Conservation (phyloP, 2,113 vertebrate species). For the Zosterops pallidus region DNA sequence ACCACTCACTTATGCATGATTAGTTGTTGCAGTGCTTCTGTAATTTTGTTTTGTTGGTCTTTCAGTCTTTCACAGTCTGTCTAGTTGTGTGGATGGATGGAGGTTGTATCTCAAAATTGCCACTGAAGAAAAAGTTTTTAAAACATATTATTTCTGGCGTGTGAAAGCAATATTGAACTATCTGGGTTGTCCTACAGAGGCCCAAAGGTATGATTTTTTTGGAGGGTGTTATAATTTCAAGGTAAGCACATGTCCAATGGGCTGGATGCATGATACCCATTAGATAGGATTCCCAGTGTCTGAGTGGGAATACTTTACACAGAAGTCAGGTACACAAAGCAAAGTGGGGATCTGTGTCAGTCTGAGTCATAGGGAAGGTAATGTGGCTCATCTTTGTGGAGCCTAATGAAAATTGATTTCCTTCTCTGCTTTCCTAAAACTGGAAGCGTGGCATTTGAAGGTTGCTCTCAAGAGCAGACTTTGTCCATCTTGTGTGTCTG, state of each 20-base stretch:
- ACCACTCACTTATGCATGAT: conserved; percentile 13
- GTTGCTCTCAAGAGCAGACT: conserved; percentile 27
- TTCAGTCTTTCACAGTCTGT: conserved; percentile 59
- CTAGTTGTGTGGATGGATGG: conserved; percentile 42
- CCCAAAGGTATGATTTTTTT: not conserved
- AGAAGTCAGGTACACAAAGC: not conserved
- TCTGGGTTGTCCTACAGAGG: not conserved
- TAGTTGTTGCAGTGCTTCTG: conserved; percentile 45
- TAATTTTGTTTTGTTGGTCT: conserved; percentile 63
- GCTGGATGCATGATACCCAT: not conserved
- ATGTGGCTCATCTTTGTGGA: conserved; percentile 9
- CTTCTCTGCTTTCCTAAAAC: not conserved
- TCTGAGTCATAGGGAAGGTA: not conserved
- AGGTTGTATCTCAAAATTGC: conserved; percentile 50
- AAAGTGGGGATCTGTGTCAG: not conserved
- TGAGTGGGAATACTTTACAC: not conserved
- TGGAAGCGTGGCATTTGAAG: conserved; percentile 32
- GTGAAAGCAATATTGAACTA: conserved; percentile 29
- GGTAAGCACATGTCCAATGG: not conserved
- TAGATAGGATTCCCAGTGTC: not conserved
- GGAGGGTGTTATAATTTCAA: not conserved
- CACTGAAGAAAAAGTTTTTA: conserved; percentile 7
- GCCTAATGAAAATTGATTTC: conserved; percentile 40
- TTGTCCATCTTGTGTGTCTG: not conserved
- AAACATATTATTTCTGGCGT: conserved; percentile 33